Conservation (phyloP, 1,140 invertebrate species). For the Metopolophium dirhodum region DNA sequence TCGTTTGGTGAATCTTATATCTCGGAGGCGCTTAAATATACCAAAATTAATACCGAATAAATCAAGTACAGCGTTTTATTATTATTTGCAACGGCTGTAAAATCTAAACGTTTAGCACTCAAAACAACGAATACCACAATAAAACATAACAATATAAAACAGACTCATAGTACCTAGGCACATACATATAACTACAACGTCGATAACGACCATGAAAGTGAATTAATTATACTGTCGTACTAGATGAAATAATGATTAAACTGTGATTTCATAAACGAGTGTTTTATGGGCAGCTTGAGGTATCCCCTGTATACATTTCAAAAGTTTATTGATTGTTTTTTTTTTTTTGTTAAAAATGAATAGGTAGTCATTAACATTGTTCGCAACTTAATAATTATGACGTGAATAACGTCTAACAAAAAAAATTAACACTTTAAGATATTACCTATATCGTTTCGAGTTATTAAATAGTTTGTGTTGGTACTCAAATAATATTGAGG, state of each 20-base stretch:
- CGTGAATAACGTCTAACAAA: too few relatives aligned
- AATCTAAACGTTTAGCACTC: neutral
- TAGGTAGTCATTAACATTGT: too few relatives aligned
- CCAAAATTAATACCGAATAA: too few relatives aligned
- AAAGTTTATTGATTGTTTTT: too few relatives aligned
- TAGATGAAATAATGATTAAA: neutral
- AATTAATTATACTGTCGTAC: neutral
- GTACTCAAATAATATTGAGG: neutral
- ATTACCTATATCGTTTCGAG: too few relatives aligned
- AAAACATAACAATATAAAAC: neutral
- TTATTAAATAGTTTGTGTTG: neutral
- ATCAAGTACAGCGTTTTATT: too few relatives aligned
- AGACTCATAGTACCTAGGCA: neutral
- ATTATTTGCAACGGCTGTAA: too few relatives aligned
- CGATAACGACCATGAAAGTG: neutral
- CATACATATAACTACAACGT: neutral
- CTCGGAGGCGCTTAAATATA: neutral
- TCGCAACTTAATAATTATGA: too few relatives aligned
- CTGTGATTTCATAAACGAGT: neutral
- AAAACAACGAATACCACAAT: neutral
- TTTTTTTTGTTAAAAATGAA: too few relatives aligned
- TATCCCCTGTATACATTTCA: neutral
- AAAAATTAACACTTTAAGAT: too few relatives aligned
- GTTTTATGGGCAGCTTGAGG: neutral
- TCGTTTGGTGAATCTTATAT: neutral